Base-by-base conservation (phyloP, 2,888 invertebrate genomes). In the Drosophila ustulata region DNA sequence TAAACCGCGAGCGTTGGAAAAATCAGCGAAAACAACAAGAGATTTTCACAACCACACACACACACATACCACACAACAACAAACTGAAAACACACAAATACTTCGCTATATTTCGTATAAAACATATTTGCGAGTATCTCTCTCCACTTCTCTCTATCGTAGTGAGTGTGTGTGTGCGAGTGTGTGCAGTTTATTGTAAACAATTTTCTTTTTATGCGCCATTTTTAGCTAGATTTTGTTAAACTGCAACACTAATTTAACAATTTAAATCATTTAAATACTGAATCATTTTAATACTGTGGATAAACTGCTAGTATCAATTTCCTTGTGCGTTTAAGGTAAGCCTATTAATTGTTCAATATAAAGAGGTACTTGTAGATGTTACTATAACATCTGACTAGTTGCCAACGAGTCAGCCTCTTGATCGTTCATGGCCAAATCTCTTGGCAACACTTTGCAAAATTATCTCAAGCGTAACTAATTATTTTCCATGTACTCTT, bases 401-500 rank as follows among this genome's bases (percentile, higher is more conserved):
- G 25, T 34, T 49, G 43, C 34, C 28, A 30, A 52, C 28, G 25
- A 23, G 7, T 25, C 52, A 57, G 52, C 50, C 51, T 59, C 63
- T 63, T 66, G 23, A 9, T 41, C 39, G 25, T 70, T 63, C 85
- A 81, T 68, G 85, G 81, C 85, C 86, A 78, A 78, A 81, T 66
- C 64, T 69, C 67, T 75, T 73, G 67, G 71, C 71, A 58, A 69
- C 62, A 71, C 58, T 68, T 70, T 74, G 74, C 79, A 79, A 89
- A 82, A 77, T 71, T 69, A 80, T 80, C 80, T 89, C 85, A 89
- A 82, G 84, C 85, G 82, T 89, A 79, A 73, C 89, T 89, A 89
- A 88, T 89, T 87, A 83, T 88, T 81, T 79, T 67, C 62, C 67
- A 77, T 80, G 78, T 86, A 70, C 77, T 68, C 46, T 37, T 55